Evolutionary conservation across 2,888 invertebrate species (phyloP), one percentile per base, ranked within the genome.

Genomic region (Drosophila mayaguana): DNA sequence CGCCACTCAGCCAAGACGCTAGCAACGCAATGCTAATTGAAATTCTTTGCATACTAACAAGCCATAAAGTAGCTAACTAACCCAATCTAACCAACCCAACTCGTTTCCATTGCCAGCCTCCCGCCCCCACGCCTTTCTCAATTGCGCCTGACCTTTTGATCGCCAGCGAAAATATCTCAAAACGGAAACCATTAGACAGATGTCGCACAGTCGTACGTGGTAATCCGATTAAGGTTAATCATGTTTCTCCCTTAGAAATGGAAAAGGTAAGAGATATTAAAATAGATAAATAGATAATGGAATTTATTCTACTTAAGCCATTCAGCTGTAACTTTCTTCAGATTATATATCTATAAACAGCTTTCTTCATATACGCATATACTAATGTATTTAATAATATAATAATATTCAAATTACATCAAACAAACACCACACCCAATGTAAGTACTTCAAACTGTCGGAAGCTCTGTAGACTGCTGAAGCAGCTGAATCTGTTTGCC

Each of bases 21-120:
- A 28, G 34, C 18, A 61, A 46, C 60, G 59, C 46, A 48, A 48
- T 64, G 54, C 45, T 61, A 72, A 68, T 78, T 65, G 57, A 73
- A 69, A 83, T 88, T 79, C 72, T 73, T 79, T 86, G 85, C 78
- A 85, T 88, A 81, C 89, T 85, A 85, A 85, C 87, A 81, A 87
- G 84, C 65, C 61, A 56, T 75, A 75, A 70, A 68, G 48, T 70
- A 45, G 34, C 40, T 64, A 54, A 38, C 54, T 66, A 65, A 54
- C 55, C 60, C 66, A 77, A 81, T 50, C 36, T 54, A 43, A 42
- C 55, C 60, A 65, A 53, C 56, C 61, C 64, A 79, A 83, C 80
- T 79, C 42, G 85, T 79, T 88, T 80, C 46, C 67, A 74, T 62
- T 67, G 65, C 16, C 53, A 36, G 28, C 56, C 55, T 22, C 7